These are phyloP conservation scores for Ernsta delagoae DNA, from an alignment of 2,888 invertebrate species.

Conservation along the genomic window DNA sequence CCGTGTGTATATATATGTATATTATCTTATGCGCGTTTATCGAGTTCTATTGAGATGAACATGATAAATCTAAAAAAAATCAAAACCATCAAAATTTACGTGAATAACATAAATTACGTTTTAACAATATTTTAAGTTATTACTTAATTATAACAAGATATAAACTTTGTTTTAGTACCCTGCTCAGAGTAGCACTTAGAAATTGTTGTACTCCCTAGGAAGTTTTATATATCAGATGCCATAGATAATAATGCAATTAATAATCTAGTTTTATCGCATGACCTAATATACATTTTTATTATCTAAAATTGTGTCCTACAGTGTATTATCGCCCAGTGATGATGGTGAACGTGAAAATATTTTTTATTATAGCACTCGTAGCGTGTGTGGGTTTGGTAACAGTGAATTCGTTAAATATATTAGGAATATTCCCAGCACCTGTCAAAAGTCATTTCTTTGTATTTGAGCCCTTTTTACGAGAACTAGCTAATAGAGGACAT, in stretches of 20 bases:
- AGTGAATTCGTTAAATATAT: slow-evolving; percentile 60
- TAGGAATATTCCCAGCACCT: slow-evolving; percentile 84
- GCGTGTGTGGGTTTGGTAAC: slow-evolving; percentile 31
- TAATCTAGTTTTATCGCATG: neutral
- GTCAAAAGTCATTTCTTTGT: slow-evolving; percentile 87
- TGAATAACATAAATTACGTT: too few species aligned
- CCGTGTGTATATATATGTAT: too few species aligned
- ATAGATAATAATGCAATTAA: neutral
- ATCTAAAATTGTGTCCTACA: neutral
- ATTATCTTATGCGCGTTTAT: too few species aligned
- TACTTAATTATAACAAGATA: too few species aligned
- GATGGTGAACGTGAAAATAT: slow-evolving; percentile 11
- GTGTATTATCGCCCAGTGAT: slow-evolving; percentile 3
- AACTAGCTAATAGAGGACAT: slow-evolving; percentile 83
- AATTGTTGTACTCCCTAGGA: too few species aligned
- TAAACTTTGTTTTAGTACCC: too few species aligned
- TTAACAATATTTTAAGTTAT: too few species aligned
- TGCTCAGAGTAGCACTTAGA: too few species aligned
- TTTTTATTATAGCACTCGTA: slow-evolving; percentile 7
- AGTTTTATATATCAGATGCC: too few species aligned
- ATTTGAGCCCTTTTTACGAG: slow-evolving; percentile 80
- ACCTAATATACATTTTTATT: neutral
- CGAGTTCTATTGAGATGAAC: too few species aligned
- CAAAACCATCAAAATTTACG: too few species aligned
- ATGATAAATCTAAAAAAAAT: too few species aligned